These are phyloP conservation scores for Melipona quadrifasciata DNA, from an alignment of 1,140 invertebrate genomes.

Conservation along the genomic window DNA sequence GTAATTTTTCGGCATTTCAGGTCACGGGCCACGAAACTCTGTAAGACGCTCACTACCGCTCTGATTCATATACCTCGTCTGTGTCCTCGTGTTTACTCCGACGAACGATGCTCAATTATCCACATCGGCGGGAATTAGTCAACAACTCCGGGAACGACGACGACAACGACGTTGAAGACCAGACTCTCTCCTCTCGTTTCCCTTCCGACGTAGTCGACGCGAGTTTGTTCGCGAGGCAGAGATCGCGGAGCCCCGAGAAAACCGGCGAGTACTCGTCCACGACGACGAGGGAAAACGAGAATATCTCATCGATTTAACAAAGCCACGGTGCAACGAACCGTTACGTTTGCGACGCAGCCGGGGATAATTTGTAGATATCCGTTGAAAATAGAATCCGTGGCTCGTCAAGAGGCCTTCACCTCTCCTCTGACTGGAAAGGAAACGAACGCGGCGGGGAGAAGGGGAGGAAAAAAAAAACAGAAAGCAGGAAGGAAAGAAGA, in stretches of 20 bases:
- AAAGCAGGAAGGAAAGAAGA: background rate
- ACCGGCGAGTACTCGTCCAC: conserved; percentile 1
- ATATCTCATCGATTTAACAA: conserved; percentile 55
- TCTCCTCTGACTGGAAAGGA: background rate
- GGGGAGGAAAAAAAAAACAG: too few relatives aligned
- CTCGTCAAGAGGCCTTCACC: conserved; percentile 15
- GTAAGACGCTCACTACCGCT: too few relatives aligned
- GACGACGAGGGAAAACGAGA: conserved; percentile 1
- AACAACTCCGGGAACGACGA: background rate
- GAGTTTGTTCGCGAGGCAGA: conserved; percentile 49
- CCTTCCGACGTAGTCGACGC: conserved; percentile 1
- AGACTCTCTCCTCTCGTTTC: too few relatives aligned
- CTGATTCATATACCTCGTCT: too few relatives aligned
- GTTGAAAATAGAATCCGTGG: conserved; percentile 26
- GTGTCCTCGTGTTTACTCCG: conserved; percentile 42
- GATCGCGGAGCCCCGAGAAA: background rate
- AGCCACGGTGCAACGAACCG: conserved; percentile 60
- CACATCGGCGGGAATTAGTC: conserved; percentile 58
- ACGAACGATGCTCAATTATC: conserved; percentile 57
- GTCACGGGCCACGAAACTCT: too few relatives aligned
- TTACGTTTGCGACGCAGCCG: conserved; percentile 1
- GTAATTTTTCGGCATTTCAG: too few relatives aligned
- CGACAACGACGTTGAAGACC: background rate
- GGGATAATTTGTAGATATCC: conserved; percentile 21
- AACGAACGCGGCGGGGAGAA: background rate